phyloP scores from a whole-genome alignment of 2,113 vertebrate species.

The Crotophaga sulcirostris region DNA sequence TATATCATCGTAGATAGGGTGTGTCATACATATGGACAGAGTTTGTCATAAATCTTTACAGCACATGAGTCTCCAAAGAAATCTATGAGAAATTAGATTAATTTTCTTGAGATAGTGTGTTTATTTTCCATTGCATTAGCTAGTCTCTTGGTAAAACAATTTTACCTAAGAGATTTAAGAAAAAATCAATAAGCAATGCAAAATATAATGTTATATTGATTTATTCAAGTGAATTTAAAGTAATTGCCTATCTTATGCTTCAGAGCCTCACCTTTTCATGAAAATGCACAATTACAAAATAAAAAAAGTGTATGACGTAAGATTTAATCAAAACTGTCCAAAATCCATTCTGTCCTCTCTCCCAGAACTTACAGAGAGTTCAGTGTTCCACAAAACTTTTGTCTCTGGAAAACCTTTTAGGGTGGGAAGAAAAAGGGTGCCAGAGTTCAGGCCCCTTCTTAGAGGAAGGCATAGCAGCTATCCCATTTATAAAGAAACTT shows the following conservation, averaged over 20 bases:
- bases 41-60: conserved; percentile 28
- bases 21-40: not conserved
- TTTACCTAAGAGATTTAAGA: not conserved
- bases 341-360: not conserved
- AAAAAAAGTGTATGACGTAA: not conserved
- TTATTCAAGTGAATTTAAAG: not conserved
- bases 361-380: not conserved
- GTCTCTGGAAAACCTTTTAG: not conserved
- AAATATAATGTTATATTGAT: not conserved
- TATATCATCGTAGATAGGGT: conserved; percentile 18
- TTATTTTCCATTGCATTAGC: not conserved
- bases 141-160: not conserved
- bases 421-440: not conserved
- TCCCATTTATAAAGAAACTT: not conserved
- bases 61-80: not conserved
- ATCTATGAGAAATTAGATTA: conserved; percentile 1
- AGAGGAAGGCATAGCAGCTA: not conserved
- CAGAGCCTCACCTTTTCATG: not conserved
- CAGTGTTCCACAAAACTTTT: not conserved
- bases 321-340: not conserved
- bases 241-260: not conserved
- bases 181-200: not conserved
- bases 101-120: not conserved
- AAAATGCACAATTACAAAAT: not conserved
- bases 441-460: not conserved